Evolutionary conservation across 1,140 invertebrate species (phyloP).

Genomic region (Aradophagus sp.): DNA sequence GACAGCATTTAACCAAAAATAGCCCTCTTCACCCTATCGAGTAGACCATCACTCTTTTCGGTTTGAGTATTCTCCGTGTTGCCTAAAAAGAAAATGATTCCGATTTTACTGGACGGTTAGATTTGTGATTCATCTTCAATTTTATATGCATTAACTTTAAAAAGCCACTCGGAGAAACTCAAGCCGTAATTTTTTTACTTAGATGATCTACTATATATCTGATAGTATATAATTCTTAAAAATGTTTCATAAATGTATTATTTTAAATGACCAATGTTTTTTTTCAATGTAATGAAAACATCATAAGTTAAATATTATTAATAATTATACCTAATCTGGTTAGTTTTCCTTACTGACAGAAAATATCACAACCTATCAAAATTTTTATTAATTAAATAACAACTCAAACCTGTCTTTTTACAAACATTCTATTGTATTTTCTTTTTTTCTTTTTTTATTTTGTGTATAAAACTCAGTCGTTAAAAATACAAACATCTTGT

Average conservation of each 20-base stretch:
- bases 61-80: constrained; percentile 75
- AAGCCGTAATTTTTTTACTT: constrained; percentile 55
- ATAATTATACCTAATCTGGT: too few relatives aligned
- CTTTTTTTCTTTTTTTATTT: too few relatives aligned
- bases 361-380: too few relatives aligned
- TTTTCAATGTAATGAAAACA: too few relatives aligned
- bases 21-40: constrained; percentile 79
- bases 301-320: too few relatives aligned
- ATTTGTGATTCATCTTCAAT: too few relatives aligned
- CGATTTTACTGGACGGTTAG: too few relatives aligned
- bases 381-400: too few relatives aligned
- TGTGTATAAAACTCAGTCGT: too few relatives aligned
- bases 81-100: constrained; percentile 64
- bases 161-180: constrained; percentile 65
- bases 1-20: constrained; percentile 77
- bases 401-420: constrained; percentile 23
- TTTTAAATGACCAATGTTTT: too few relatives aligned
- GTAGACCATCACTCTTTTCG: constrained; percentile 73
- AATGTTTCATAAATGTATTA: too few relatives aligned
- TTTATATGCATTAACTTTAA: constrained; percentile 9
- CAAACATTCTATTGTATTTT: constrained; percentile 19
- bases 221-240: not conserved
- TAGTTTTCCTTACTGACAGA: too few relatives aligned
- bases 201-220: constrained; percentile 28
- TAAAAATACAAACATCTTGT: constrained; percentile 6